Evolutionary conservation across 2,113 vertebrate species (phyloP), one percentile per base, ranked within the genome.

Genomic region (Gobius niger): DNA sequence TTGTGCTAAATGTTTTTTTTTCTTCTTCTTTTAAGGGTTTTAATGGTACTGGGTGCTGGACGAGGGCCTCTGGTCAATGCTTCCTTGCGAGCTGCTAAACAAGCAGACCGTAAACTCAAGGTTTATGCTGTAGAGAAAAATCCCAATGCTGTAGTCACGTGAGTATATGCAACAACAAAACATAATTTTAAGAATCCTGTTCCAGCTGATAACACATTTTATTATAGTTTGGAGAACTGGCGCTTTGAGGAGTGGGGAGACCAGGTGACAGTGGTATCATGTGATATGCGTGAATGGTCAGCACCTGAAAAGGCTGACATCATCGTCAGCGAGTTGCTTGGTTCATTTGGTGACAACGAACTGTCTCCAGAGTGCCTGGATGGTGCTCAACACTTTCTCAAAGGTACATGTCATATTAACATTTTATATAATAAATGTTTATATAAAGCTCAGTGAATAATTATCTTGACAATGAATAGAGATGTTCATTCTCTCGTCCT

Each of bases 211-310:
- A 9, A 41, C 13, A 7, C 12, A 15, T 60, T 12, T 7, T 53
- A 2, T 9, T 10, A 3, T 69, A 97, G 96, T 76, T 81, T 98
- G 57, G 95, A 97, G 86, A 96, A 96, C 73, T 96, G 95, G 95
- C 94, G 94, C 68, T 96, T 95, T 75, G 96, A 98, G 82, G 96
- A 96, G 89, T 98, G 96, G 96, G 96, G 96, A 0, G 95, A 95
- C 83, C 95, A 95, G 80, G 96, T 97, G 89, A 95, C 94, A 0
- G 96, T 98, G 72, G 94, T 98, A 62, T 95, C 95, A 2, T 92
- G 92, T 57, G 96, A 98, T 87, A 98, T 98, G 96, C 90, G 96
- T 19, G 94, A 95, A 4, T 98, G 96, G 96, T 86, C 84, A 5
- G 93, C 96, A 2, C 96, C 96, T 0, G 96, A 97, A 87, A 95